Evolutionary conservation across 2,888 invertebrate species (phyloP).

Genomic region (Eledone cirrhosa): DNA sequence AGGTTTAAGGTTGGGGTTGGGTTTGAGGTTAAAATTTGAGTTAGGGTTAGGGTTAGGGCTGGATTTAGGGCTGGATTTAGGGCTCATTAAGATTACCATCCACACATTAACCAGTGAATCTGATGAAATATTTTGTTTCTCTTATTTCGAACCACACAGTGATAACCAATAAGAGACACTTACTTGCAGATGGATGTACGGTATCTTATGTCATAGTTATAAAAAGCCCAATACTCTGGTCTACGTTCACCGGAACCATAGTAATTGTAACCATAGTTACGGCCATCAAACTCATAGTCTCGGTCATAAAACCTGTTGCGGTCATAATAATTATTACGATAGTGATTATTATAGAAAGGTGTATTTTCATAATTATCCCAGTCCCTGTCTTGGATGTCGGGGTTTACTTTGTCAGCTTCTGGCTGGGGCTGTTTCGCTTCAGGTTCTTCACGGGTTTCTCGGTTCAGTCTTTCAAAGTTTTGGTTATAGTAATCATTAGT

Average conservation of each 20-base stretch:
- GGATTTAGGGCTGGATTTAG: too few relatives aligned
- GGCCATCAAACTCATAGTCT: neutral
- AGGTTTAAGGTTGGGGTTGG: too few relatives aligned
- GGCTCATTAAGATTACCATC: too few relatives aligned
- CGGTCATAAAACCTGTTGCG: too few relatives aligned
- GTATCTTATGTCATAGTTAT: neutral
- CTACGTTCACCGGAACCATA: neutral
- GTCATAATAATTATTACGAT: too few relatives aligned
- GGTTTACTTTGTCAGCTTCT: neutral
- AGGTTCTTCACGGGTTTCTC: neutral
- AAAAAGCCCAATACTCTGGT: slow-evolving; percentile 19
- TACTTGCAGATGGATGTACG: slow-evolving; percentile 17
- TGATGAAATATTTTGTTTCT: too few relatives aligned
- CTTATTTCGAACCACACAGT: too few relatives aligned
- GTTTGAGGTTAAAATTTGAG: too few relatives aligned
- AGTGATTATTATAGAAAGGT: too few relatives aligned
- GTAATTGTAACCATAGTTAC: slow-evolving; percentile 15
- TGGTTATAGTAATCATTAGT: neutral
- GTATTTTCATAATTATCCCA: neutral
- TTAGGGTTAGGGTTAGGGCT: too few relatives aligned
- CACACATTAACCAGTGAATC: too few relatives aligned
- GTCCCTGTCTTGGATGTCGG: neutral
- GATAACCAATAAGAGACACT: neutral
- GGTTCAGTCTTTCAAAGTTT: neutral
- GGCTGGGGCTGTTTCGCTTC: neutral